Evolutionary conservation across 1,140 invertebrate genomes (phyloP), one percentile per base, ranked within the genome.

Genomic region (Drepana arcuata): DNA sequence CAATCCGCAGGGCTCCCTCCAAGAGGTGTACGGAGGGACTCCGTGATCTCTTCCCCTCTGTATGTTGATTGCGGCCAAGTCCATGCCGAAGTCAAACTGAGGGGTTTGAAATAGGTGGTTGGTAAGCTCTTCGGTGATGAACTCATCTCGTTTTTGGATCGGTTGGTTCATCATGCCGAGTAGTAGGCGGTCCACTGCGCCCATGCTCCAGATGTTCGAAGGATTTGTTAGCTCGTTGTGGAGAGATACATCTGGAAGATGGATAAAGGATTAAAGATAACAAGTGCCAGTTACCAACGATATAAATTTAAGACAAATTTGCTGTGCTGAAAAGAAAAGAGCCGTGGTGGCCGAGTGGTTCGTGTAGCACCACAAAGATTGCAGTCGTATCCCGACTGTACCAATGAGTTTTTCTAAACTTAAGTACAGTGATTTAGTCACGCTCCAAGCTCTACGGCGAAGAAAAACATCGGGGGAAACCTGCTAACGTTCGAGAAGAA

Each of bases 21-120:
- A 97, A 0, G 88, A 78, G 1, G 90, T 91, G 64, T 96, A 97
- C 0, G 92, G 84, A 0, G 93, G 89, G 3, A 98, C 83, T 6
- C 95, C 96, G 64, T 98, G 95, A 68, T 98, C 96, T 24, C 96
- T 84, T 21, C 92, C 94, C 55, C 95, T 83, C 64, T 96, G 94
- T 12, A 97, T 91, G 61, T 97, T 97, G 11, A 96, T 86, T 0
- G 95, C 90, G 0, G 94, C 95, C 27, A 99, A 84, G 75, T 97
- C 95, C 86, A 96, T 90, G 0, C 95, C 95, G 35, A 92, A 93
- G 12, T 87, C 84, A 29, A 88, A 88, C 10, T 82, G 78, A 10
- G 83, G 81, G 0, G 90, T 92, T 84, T 95, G 92, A 60, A 96
- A 97, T 0, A 96, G 80, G 69, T 94, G 94, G 66, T 95, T 93